Base-by-base conservation (phyloP, 2,113 vertebrate genomes). In the Prochilodus magdalenae region DNA sequence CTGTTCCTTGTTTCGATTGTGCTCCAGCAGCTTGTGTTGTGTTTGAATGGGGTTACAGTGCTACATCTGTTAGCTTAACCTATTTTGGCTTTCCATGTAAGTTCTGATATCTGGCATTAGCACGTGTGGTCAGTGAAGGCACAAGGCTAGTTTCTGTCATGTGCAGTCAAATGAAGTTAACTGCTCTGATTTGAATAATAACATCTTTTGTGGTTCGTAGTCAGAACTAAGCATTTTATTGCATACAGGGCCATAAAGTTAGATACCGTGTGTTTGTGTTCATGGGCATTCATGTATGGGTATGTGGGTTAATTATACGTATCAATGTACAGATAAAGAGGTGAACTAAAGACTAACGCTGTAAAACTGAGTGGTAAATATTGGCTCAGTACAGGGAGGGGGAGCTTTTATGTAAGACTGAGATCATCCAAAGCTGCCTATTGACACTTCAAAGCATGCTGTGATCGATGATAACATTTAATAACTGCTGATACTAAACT, bases 141-240 rank as follows among this genome's bases (percentile, higher is more conserved):
- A 62, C 59, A 44, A 79, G 33, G n/a, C 55, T 26, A 44, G 70
- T n/a, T 60, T 72, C 51, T 72, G 49, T 77, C 55, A 65, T 16
- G 7, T 30, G 20, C 36, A 59, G 79, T 66, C 62, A 75, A 75
- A 69, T 71, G 40, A 20, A 71, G n/a, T 30, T 57, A 10, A 69
- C 18, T 53, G 10, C 69, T 47, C 13, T 62, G 29, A 70, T 78
- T 86, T 83, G 72, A 82, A 82, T 66, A 75, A 79, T 79, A 47
- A 3, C 26, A 18, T 36, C 51, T 53, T 51, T n/a, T n/a, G n/a
- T n/a, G n/a, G n/a, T n/a, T n/a, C n/a, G n/a, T n/a, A 5, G 29
- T n/a, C 10, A 59, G 55, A 36, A 60, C 60, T 20, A 12, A 63
- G 22, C n/a, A 29, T 59, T 75, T 75, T 59, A 75, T 40, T 75